Percentiles rank a stretch among this genome's conserved stretches.
phyloP scores from a whole-genome alignment of 1,140 invertebrate species.

The Pomacea maculata region DNA sequence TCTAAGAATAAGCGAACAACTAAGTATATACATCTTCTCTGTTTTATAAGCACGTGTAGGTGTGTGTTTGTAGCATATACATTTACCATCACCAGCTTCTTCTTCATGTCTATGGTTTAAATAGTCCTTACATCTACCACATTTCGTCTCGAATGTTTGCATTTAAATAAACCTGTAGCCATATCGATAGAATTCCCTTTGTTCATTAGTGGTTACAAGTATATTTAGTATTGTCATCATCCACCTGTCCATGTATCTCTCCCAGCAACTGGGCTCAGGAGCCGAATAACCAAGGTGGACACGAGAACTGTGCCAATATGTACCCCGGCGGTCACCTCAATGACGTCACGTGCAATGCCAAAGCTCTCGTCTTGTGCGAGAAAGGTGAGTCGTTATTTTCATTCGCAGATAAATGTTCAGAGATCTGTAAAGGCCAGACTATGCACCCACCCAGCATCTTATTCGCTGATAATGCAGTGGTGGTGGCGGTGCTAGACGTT shows the following conservation, averaged over 20 bases:
- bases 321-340: slow-evolving; percentile 28
- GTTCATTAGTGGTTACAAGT: background rate
- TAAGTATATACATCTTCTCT: too few relatives aligned
- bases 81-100: too few relatives aligned
- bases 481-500: too few relatives aligned
- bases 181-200: background rate
- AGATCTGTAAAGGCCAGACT: too few relatives aligned
- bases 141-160: background rate
- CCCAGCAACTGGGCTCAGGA: slow-evolving; percentile 41
- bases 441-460: too few relatives aligned
- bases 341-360: slow-evolving; percentile 30
- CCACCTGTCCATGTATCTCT: background rate
- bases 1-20: too few relatives aligned
- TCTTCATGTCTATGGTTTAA: too few relatives aligned
- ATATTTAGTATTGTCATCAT: background rate
- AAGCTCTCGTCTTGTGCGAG: slow-evolving; percentile 35
- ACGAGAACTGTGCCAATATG: slow-evolving; percentile 35
- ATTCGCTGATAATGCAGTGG: too few relatives aligned
- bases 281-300: slow-evolving; percentile 37
- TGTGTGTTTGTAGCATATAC: too few relatives aligned
- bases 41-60: too few relatives aligned
- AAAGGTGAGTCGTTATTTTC: background rate
- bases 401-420: too few relatives aligned
- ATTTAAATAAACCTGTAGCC: background rate
- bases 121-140: background rate